phyloP scores from a whole-genome alignment of 2,113 vertebrate genomes.

The Aldabrachelys gigantea region DNA sequence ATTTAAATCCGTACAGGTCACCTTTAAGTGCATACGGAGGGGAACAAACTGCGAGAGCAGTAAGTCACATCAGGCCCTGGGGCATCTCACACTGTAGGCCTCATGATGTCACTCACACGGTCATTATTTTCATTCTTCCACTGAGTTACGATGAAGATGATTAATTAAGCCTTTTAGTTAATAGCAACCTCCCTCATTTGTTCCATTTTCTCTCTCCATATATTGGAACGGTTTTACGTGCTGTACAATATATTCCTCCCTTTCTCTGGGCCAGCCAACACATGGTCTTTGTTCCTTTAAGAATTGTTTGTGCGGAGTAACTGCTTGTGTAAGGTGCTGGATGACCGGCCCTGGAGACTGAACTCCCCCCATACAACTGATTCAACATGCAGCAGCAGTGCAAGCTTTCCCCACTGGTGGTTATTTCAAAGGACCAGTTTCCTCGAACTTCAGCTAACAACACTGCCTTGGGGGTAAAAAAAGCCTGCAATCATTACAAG shows the following conservation, averaged over 20 bases:
- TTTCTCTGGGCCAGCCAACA: background rate
- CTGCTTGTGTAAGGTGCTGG: background rate
- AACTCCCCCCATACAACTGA: accelerated
- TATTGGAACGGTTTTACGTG: background rate
- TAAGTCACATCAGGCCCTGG: background rate
- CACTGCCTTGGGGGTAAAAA: background rate
- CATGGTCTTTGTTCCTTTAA: background rate
- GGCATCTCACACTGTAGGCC: background rate
- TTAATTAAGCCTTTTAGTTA: background rate
- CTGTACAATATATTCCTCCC: background rate
- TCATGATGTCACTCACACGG: accelerated
- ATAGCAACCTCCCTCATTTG: background rate
- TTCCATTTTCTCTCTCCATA: background rate
- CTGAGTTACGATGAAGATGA: background rate
- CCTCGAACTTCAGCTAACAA: background rate
- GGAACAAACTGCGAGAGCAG: background rate
- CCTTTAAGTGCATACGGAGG: background rate
- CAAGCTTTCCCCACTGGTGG: background rate
- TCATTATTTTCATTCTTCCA: background rate
- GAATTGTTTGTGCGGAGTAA: accelerated
- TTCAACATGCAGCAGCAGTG: background rate
- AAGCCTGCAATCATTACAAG: background rate
- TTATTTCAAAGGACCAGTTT: background rate
- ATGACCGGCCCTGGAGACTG: background rate
- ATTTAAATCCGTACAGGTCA: background rate